phyloP scores from a whole-genome alignment of 2,797 vertebrate genomes.

The Ctenosaura bakeri region DNA sequence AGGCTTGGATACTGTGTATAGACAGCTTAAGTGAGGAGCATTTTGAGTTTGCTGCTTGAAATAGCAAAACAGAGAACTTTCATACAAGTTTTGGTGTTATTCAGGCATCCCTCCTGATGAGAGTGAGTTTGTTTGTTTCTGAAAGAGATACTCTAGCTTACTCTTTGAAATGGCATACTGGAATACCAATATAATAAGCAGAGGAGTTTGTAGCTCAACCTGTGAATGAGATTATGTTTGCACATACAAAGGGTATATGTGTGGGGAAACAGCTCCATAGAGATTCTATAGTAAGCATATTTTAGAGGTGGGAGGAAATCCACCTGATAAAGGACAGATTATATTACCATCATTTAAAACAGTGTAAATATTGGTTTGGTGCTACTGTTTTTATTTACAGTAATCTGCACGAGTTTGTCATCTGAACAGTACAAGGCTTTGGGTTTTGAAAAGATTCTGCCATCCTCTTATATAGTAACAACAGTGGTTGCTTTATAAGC shows the following conservation, averaged over 20 bases:
- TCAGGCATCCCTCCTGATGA: not conserved
- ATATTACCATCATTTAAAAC: not conserved
- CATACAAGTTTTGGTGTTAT: not conserved
- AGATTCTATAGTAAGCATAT: not conserved
- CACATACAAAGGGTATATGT: not conserved
- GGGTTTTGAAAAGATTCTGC: not conserved
- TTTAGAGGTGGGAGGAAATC: too few species aligned
- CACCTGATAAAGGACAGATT: not conserved
- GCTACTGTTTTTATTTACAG: not conserved
- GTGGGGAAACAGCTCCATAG: not conserved
- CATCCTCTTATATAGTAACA: not conserved
- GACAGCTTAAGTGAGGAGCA: not conserved
- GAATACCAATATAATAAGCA: too few species aligned
- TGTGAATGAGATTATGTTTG: not conserved
- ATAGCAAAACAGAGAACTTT: not conserved
- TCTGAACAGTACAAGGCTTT: not conserved
- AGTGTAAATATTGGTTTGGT: not conserved
- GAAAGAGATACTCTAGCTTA: not conserved
- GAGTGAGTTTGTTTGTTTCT: not conserved
- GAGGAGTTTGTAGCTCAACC: not conserved
- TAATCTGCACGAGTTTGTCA: not conserved
- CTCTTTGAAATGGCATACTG: not conserved
- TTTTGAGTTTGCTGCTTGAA: not conserved
- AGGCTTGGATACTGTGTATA: not conserved
- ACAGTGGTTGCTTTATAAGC: not conserved